Evolutionary conservation across 2,113 vertebrate genomes (phyloP).

Genomic region (Chaetops frenatus): DNA sequence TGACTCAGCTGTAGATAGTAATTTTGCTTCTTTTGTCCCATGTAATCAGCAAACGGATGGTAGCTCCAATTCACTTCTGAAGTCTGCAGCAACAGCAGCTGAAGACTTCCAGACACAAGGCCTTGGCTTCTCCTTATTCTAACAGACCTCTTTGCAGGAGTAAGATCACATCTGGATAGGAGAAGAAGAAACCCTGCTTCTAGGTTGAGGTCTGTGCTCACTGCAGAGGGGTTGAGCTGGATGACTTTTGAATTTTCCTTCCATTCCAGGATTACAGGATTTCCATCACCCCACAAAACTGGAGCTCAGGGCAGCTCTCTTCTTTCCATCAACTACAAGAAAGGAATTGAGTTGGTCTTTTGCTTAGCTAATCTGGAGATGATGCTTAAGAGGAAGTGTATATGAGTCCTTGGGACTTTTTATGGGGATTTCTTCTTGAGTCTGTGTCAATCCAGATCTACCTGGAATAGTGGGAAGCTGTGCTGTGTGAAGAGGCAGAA

Average conservation of each 20-base stretch:
- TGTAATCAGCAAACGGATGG: not conserved
- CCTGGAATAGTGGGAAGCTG: not conserved
- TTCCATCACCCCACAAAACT: not conserved
- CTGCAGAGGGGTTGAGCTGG: not conserved
- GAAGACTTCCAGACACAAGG: not conserved
- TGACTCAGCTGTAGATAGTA: slow-evolving; percentile 21
- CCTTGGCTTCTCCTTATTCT: not conserved
- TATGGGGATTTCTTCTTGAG: not conserved
- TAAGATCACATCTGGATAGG: not conserved
- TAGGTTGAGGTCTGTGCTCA: not conserved
- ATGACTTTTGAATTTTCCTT: not conserved
- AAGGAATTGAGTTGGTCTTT: not conserved
- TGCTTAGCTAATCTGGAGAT: not conserved
- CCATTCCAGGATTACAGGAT: not conserved
- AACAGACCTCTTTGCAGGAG: not conserved
- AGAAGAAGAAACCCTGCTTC: not conserved
- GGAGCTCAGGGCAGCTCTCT: not conserved
- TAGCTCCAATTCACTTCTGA: not conserved
- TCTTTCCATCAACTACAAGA: not conserved
- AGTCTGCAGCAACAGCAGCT: not conserved
- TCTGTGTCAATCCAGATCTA: not conserved
- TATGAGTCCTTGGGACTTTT: not conserved
- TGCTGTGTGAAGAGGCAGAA: not conserved
- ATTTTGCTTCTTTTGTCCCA: slow-evolving; percentile 51
- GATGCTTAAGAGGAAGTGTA: not conserved